Base-by-base conservation (phyloP, 2,113 vertebrate species). In the Calyptomena viridis region DNA sequence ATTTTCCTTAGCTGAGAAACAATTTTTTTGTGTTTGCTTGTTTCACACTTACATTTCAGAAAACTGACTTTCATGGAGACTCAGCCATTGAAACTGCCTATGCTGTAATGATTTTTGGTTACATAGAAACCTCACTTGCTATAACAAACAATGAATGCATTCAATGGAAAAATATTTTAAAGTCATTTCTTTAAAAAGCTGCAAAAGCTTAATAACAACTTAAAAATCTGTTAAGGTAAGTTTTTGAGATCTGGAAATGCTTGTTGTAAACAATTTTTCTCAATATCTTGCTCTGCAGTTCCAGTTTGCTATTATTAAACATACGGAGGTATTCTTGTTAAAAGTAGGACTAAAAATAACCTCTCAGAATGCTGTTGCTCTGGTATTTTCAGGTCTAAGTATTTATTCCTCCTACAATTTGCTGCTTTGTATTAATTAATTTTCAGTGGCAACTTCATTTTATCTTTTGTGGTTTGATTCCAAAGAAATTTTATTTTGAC, bases 271-370 rank as follows among this genome's bases (percentile, higher is more conserved):
- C 22, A 84, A 23, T 80, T 85, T 92, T 86, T 92, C 64, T 74
- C 53, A 58, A 5, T 64, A 22, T 82, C 86, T 96, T 89, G 52
- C 89, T 85, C 83, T 52, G 42, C 74, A 95, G 85, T 90, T 86
- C 62, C 50, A 59, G 46, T 86, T 93, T 94, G n/a, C 55, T 90
- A 42, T 94, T 95, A 93, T 93, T 90, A 93, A 94, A 59, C 49
- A 60, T 53, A 53, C 39, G 39, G 73, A 83, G 23, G 21, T 31
- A 64, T 35, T 53, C 64, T 93, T 94, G 85, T 96, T 96, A 84
- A 94, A 94, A 92, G 49, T 16, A 56, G 14, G 33, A 58, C 71
- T 89, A 76, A 94, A 95, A 91, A 89, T 84, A 94, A 42, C 30
- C 40, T 92, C 78, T 91, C 59, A 64, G 52, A 67, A 24, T 42